Evolutionary conservation across 2,888 invertebrate genomes (phyloP).

Genomic region (Drosophila prolongata): DNA sequence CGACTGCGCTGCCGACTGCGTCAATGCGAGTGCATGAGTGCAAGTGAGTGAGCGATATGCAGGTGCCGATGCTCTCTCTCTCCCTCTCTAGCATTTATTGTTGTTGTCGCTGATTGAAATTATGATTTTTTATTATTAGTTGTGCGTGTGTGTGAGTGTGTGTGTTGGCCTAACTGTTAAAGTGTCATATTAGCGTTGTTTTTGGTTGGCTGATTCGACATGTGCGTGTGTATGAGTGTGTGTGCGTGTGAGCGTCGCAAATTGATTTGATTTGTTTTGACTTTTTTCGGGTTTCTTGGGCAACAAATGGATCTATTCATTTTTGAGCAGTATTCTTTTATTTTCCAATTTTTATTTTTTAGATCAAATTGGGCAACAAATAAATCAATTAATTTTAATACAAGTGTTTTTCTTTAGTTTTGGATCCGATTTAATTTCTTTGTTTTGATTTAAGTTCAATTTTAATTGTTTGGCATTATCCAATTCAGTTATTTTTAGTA

Average conservation of each 20-base stretch:
- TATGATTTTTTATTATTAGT: conserved; percentile 68
- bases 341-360: neutral
- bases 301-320: conserved; percentile 1
- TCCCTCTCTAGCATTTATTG: conserved; percentile 16
- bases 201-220: conserved; percentile 72
- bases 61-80: conserved; percentile 65
- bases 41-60: conserved; percentile 76
- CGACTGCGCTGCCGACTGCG: conserved; percentile 32
- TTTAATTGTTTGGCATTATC: no score
- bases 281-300: conserved; percentile 3
- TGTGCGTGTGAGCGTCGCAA: conserved; percentile 50
- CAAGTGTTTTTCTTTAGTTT: no score
- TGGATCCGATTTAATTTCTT: no score
- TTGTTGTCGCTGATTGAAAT: conserved; percentile 73
- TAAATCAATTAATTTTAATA: no score
- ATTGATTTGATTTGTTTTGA: conserved; percentile 78
- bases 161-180: conserved; percentile 75
- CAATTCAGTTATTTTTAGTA: no score
- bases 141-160: conserved; percentile 37
- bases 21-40: conserved; percentile 64
- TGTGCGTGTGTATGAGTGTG: neutral
- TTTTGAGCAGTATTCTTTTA: neutral
- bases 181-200: conserved; percentile 79
- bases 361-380: no score
- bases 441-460: no score